Base-by-base conservation (phyloP, 1,140 invertebrate species). In the Papilio xuthus region DNA sequence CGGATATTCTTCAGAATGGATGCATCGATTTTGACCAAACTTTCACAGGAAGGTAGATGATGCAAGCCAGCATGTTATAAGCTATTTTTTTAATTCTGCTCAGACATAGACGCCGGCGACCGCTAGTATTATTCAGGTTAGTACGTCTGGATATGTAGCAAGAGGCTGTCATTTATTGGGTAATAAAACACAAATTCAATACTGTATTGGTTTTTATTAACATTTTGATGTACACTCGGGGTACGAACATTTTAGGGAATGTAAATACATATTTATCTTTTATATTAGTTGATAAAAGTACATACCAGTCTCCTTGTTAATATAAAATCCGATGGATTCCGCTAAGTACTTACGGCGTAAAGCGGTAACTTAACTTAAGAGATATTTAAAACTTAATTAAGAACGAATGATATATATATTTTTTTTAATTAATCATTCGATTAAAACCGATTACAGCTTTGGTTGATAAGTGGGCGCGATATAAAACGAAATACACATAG, bases 161-260 rank as follows among this genome's bases (percentile, higher is more conserved):
- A 18, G 4, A 15, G 13, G 15, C 9, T 20, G n/a, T 53, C n/a
- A 9, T 20, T 53, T n/a, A 60, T 20, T 63, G 37, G 47, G 23
- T 72, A 93, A 89, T 91, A 81, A 93, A 92, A 93, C 84, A 41
- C 87, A 86, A 89, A 13, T 28, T 86, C 81, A 92, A 93, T 93
- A 93, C 92, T 92, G 92, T 92, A 89, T 93, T 92, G 92, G 92
- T 91, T 92, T 92, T 91, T 91, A 89, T 91, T 88, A 89, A 90
- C 86, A 88, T 85, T 86, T 79, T 80, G 53, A 83, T 88, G 86
- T 85, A 87, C 84, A 85, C 87, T 79, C 78, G 79, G 78, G 78
- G 84, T 85, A 87, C 87, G 80, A 86, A 89, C 84, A 86, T 86
- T 82, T 84, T 81, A 78, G 88, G 91, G 91, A 92, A 93, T 92